Evolutionary conservation across 2,888 invertebrate species (phyloP).

Genomic region (Melinaea menophilus): DNA sequence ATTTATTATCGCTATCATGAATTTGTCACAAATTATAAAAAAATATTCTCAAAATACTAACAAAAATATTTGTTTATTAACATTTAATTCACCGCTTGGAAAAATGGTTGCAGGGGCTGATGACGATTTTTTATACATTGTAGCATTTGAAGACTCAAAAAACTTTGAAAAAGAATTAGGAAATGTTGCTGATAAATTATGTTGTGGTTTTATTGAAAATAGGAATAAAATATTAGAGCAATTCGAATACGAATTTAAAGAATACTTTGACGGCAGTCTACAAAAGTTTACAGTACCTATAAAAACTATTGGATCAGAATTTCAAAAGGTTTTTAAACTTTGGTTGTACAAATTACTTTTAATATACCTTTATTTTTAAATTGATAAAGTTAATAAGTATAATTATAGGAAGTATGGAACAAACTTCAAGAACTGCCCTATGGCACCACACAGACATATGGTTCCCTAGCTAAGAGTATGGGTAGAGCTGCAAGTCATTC

Average conservation of each 20-base stretch:
- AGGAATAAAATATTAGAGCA: slow-evolving; percentile 46
- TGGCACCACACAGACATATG: slow-evolving; percentile 62
- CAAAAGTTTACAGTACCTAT: slow-evolving; percentile 57
- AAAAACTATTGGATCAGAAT: slow-evolving; percentile 61
- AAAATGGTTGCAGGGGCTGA: slow-evolving; percentile 54
- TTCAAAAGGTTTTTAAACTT: slow-evolving; percentile 55
- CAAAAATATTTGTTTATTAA: slow-evolving; percentile 37
- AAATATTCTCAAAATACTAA: slow-evolving; percentile 36
- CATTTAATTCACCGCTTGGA: slow-evolving; percentile 54
- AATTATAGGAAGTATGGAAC: slow-evolving; percentile 59
- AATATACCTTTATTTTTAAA: neutral
- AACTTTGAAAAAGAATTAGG: slow-evolving; percentile 51
- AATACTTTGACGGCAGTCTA: slow-evolving; percentile 55
- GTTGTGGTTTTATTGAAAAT: slow-evolving; percentile 45
- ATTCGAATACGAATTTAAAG: slow-evolving; percentile 47
- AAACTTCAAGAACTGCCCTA: slow-evolving; percentile 57
- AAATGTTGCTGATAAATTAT: slow-evolving; percentile 40
- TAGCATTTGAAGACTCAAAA: slow-evolving; percentile 58
- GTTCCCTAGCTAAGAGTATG: slow-evolving; percentile 55
- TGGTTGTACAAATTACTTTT: too few relatives aligned
- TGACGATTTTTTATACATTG: slow-evolving; percentile 50
- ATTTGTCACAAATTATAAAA: slow-evolving; percentile 29
- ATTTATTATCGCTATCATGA: slow-evolving; percentile 25
- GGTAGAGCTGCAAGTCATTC: slow-evolving; percentile 58
- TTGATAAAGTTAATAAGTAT: too few relatives aligned